Base-by-base conservation (phyloP, 2,113 vertebrate species). In the Trematocara unimaculatum region DNA sequence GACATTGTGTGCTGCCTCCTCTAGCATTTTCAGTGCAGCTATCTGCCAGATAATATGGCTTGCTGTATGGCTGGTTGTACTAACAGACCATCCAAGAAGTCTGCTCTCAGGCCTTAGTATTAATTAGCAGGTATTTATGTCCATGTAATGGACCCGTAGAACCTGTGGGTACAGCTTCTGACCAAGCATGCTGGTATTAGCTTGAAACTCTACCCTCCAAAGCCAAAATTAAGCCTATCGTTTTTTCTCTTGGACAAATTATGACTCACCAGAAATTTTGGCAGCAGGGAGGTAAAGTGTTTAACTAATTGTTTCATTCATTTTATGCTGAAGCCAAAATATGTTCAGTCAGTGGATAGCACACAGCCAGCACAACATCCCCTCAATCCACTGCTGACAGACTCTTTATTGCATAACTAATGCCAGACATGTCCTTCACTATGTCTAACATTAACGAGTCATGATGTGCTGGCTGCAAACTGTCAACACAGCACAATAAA, bases 371-470 rank as follows among this genome's bases (percentile, higher is more conserved):
- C 53, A 49, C 33, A 29, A 53, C 51, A 58, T 74, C 18, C 42
- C 8, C 40, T 90, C 35, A 35, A n/a, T 45, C 31, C 26, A 49
- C 81, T 70, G 79, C 72, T 85, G 81, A 87, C 87, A 60, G 14
- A 79, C 58, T 87, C 13, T 67, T 79, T 78, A 85, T 87, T 93
- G 84, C 90, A 87, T 88, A 90, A 89, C 38, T 80, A 33, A 81
- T 72, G 49, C 35, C 79, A 85, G 31, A 10, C 12, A 42, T 83
- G 40, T 85, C 82, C 83, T 85, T 77, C 79, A 86, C 33, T 55
- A 47, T 35, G 64, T 49, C 26, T 53, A 81, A 84, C 54, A 86
- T 86, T 81, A 91, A 90, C 84, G 82, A 93, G 80, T 91, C 87
- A 90, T 87, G 84, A 84, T 83, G 84, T 80, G 11, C 58, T 49